Evolutionary conservation across 2,888 invertebrate species (phyloP).

Genomic region (Ochlodes sylvanus): DNA sequence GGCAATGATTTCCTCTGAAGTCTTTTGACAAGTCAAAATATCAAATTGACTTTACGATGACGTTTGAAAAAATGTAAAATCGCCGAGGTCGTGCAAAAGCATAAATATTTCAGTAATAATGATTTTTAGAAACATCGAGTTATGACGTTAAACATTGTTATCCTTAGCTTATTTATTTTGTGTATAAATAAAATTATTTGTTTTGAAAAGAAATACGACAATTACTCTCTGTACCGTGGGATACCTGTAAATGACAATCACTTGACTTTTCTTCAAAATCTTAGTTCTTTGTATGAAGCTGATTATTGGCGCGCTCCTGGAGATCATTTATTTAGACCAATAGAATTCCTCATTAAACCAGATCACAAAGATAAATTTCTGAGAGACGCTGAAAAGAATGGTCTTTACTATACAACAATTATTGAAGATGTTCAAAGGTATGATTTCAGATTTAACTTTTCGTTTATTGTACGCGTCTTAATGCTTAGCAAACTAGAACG

Average conservation of each 20-base stretch:
- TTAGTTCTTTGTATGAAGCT: conserved; percentile 51
- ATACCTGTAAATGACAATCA: conserved; percentile 57
- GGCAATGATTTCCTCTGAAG: too few relatives aligned
- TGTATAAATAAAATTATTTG: conserved; percentile 8
- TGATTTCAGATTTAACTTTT: conserved; percentile 3
- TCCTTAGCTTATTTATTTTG: neutral
- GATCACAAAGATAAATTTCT: conserved; percentile 50
- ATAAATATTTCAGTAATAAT: conserved; percentile 6
- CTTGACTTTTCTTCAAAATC: conserved; percentile 57
- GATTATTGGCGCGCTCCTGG: conserved; percentile 67
- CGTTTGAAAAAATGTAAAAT: conserved; percentile 22
- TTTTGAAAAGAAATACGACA: conserved; percentile 53
- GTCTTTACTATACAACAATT: conserved; percentile 58
- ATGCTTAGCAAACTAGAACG: too few relatives aligned
- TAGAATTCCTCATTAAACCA: conserved; percentile 65
- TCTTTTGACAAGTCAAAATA: too few relatives aligned
- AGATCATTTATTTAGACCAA: conserved; percentile 49
- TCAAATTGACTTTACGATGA: neutral
- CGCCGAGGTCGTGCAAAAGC: conserved; percentile 17
- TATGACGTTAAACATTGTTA: conserved; percentile 1
- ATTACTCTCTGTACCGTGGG: conserved; percentile 64
- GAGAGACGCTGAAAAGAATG: conserved; percentile 47
- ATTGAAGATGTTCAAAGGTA: conserved; percentile 68
- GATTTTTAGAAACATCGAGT: neutral
- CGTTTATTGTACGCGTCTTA: too few relatives aligned